phyloP scores from a whole-genome alignment of 2,113 vertebrate genomes.

The Brachypodius melanocephalos region DNA sequence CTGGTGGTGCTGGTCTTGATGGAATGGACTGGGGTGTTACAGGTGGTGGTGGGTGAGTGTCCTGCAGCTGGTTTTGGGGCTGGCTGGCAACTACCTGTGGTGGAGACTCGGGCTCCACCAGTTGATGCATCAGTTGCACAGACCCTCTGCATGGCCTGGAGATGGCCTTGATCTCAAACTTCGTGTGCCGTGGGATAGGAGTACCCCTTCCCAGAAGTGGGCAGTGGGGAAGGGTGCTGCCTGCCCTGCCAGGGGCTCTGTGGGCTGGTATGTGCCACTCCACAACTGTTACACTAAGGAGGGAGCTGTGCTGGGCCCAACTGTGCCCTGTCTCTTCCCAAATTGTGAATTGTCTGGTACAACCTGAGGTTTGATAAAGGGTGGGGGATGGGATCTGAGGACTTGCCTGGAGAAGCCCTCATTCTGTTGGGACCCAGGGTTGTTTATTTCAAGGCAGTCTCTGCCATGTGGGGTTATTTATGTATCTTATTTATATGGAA shows the following conservation, averaged over 20 bases:
- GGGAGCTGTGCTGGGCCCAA: neutral
- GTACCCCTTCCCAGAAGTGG: neutral
- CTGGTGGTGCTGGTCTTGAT: neutral
- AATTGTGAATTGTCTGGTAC: conserved; percentile 49
- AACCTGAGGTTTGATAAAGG: conserved; percentile 41
- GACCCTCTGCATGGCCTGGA: neutral
- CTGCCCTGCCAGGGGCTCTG: neutral
- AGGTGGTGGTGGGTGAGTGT: neutral
- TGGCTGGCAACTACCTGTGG: neutral
- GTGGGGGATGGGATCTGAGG: neutral
- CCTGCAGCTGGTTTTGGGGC: neutral
- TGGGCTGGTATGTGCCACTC: neutral
- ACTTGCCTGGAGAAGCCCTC: neutral
- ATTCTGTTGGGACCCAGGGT: neutral
- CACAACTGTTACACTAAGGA: conserved; percentile 33
- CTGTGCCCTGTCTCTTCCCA: neutral
- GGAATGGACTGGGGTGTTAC: neutral
- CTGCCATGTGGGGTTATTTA: conserved; percentile 50
- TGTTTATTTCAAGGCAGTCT: conserved; percentile 46
- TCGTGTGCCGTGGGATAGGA: neutral
- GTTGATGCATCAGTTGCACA: neutral
- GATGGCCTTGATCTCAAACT: neutral
- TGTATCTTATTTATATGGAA: conserved; percentile 67
- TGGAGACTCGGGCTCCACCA: neutral
- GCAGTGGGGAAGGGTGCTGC: neutral